Evolutionary conservation across 1,140 invertebrate species (phyloP).

Genomic region (Camponotus vicinus): DNA sequence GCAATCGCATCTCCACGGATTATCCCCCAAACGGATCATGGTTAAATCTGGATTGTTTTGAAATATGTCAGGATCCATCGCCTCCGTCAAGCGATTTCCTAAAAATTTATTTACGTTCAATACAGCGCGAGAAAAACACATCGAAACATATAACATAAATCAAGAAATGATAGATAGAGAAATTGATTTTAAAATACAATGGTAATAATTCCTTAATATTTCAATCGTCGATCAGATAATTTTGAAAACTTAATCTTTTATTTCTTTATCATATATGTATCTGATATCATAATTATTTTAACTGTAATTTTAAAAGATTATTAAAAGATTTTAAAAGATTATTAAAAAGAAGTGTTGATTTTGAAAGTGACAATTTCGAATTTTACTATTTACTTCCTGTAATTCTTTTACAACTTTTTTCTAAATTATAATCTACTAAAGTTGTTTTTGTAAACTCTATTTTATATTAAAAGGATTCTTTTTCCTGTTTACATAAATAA

Average conservation of each 20-base stretch:
- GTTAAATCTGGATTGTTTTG: slow-evolving; percentile 87
- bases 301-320: no score
- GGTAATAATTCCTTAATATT: background rate
- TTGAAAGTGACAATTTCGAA: no score
- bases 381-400: no score
- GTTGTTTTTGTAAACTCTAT: no score
- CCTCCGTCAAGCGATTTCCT: slow-evolving; percentile 89
- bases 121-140: background rate
- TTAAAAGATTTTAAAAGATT: no score
- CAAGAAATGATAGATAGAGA: background rate
- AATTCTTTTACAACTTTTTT: no score
- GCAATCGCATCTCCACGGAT: slow-evolving; percentile 92
- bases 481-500: background rate
- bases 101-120: slow-evolving; percentile 62
- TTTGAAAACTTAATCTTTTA: background rate
- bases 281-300: background rate
- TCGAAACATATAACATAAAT: background rate
- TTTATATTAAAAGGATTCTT: background rate
- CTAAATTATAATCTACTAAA: no score
- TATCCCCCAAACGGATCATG: slow-evolving; percentile 88
- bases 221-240: background rate
- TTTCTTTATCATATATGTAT: background rate
- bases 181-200: slow-evolving; percentile 10
- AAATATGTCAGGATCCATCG: slow-evolving; percentile 88
- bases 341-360: no score